Evolutionary conservation across 2,113 vertebrate genomes (phyloP), one percentile per base, ranked within the genome.

Genomic region (Scopus umbretta): DNA sequence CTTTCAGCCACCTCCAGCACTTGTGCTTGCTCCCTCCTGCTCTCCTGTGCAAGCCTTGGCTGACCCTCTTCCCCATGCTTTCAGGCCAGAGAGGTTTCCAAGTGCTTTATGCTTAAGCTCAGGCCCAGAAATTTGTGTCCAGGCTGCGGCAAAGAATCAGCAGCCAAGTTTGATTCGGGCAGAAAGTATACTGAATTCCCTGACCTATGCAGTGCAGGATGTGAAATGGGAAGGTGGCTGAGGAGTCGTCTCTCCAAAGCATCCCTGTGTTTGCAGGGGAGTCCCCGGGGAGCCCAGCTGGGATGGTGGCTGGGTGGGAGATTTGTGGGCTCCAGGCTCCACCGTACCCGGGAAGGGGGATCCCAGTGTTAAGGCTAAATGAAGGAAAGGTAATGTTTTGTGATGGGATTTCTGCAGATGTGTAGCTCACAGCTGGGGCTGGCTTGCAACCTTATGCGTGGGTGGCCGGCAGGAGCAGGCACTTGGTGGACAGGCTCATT

Each of bases 381-480:
- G 7, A 55, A 65, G 36, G 16, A 47, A 80, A 47, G 0, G 23
- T 1, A 23, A 3, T 0, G 7, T 16, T 59, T 86, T 58, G 43
- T 10, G 8, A 23, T 27, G 65, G 52, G 47, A 4, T 61, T 72
- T 65, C 71, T 79, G 76, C 40, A 50, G 87, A 47, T 0, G 0
- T 13, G 58, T 42, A n/a, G 36, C 73, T 66, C 6, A 3, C 0
- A 3, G 67, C 53, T 1, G 63, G 49, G 68, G 8, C 36, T 1
- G 0, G 38, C 58, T 72, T 13, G 2, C 47, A 79, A 22, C 32
- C 1, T 2, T 12, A n/a, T 22, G 63, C 4, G 3, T 1, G 10
- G 26, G 52, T 1, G 2, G 62, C 83, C 11, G 23, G 63, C 32
- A n/a, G 91, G 47, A 84, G 29, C 49, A 34, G 47, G 55, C 12